These are phyloP conservation scores for Enteromius paludinosus DNA, from an alignment of 2,797 vertebrate species.

Conservation along the genomic window DNA sequence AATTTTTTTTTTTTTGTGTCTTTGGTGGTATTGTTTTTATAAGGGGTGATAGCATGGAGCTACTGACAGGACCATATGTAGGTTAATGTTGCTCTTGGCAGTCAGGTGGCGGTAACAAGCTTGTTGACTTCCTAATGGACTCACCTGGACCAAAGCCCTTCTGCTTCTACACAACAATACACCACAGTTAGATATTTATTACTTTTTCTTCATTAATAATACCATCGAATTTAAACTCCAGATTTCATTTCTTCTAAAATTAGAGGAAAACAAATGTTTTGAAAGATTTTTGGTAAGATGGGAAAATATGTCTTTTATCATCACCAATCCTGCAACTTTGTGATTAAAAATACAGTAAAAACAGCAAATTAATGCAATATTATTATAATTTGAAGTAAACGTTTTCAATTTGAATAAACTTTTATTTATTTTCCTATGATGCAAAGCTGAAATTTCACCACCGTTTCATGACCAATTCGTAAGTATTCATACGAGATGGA, in stretches of 20 bases:
- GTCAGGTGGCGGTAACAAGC: conserved; percentile 10
- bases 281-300: not conserved
- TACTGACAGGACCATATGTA: conserved; percentile 31
- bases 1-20: not conserved
- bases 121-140: conserved; percentile 40
- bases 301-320: not conserved
- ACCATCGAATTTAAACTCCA: not conserved
- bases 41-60: conserved; percentile 13
- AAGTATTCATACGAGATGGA: too few species aligned
- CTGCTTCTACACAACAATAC: not conserved
- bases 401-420: not conserved
- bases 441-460: not conserved
- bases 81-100: conserved; percentile 50
- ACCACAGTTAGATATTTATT: not conserved
- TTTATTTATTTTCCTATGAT: not conserved
- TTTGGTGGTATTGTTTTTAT: conserved; percentile 1
- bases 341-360: not conserved
- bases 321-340: not conserved
- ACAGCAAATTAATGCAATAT: not conserved
- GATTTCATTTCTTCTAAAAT: not conserved
- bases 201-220: not conserved
- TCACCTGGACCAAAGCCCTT: conserved; percentile 18
- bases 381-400: not conserved
- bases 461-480: too few species aligned
- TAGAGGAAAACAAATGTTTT: not conserved